Conservation (phyloP, 2,797 vertebrate species). For the Typhlichthys eigenmanni region DNA sequence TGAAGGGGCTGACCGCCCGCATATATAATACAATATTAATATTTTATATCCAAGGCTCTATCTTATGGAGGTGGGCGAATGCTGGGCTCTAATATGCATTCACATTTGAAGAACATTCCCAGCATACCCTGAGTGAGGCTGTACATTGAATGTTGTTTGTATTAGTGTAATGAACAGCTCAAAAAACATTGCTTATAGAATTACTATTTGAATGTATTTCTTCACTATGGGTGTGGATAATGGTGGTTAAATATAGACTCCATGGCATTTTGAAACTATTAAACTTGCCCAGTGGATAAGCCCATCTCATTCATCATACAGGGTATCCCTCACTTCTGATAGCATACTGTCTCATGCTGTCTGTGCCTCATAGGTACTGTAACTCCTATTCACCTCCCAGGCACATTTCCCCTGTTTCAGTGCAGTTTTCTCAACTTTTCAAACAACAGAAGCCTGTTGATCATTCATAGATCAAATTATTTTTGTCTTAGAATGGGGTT, state of each 20-base stretch:
- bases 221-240: conserved; percentile 13
- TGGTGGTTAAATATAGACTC: conserved; percentile 51
- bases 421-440: conserved; percentile 7
- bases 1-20: no score
- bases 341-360: conserved; percentile 38
- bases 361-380: conserved; percentile 20
- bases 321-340: conserved; percentile 44
- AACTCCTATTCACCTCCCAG: conserved; percentile 41
- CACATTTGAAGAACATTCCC: no score
- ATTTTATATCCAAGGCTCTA: no score
- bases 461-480: no score
- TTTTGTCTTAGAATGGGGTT: no score
- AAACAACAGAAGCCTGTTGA: conserved; percentile 1
- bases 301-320: conserved; percentile 50
- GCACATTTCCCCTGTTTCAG: conserved; percentile 21
- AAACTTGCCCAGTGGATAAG: conserved; percentile 42
- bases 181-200: conserved; percentile 35
- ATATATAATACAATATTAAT: no score
- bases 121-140: no score
- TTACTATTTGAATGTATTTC: conserved; percentile 39
- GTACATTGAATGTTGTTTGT: conserved; percentile 13
- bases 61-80: no score
- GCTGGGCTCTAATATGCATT: no score
- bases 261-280: conserved; percentile 55
- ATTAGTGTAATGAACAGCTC: conserved; percentile 20